A percentile compares a stretch with the other conserved stretches of the same genome.
Conservation (phyloP, 2,888 invertebrate species). For the Eurytoma californica region DNA sequence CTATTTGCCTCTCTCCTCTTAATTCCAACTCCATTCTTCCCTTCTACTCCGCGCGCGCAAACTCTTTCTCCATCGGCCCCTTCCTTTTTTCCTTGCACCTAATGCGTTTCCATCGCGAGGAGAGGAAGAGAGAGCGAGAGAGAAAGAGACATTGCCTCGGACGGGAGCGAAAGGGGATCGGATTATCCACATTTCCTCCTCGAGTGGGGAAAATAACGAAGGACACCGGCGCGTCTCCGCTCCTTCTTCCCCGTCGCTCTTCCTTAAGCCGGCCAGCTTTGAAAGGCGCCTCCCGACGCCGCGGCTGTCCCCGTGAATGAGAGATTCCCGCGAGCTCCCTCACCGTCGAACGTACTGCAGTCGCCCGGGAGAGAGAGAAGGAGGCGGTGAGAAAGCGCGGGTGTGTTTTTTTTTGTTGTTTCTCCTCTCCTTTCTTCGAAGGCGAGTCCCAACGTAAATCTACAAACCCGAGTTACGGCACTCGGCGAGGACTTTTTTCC, state of each 20-base stretch:
- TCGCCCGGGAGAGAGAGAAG: not conserved
- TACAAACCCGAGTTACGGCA: conserved; percentile 45
- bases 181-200: conserved; percentile 64
- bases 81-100: conserved; percentile 17
- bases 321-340: conserved; percentile 20
- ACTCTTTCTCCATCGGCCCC: conserved; percentile 15
- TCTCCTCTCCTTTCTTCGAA: conserved; percentile 37
- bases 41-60: not conserved
- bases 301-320: conserved; percentile 23
- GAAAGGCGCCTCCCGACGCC: conserved; percentile 57
- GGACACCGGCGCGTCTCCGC: conserved; percentile 56
- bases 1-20: conserved; percentile 42
- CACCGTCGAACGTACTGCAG: conserved; percentile 6
- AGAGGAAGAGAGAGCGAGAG: conserved; percentile 11
- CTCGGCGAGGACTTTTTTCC: conserved; percentile 29
- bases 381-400: not conserved
- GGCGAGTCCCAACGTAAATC: conserved; percentile 27
- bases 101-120: conserved; percentile 37
- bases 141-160: not conserved
- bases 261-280: conserved; percentile 62
- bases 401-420: conserved; percentile 30
- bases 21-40: conserved; percentile 36
- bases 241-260: conserved; percentile 41
- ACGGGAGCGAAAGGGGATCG: conserved; percentile 57
- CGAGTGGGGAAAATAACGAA: conserved; percentile 64